Evolutionary conservation across 2,797 vertebrate genomes (phyloP), one percentile per base, ranked within the genome.

Genomic region (Salmo trutta): DNA sequence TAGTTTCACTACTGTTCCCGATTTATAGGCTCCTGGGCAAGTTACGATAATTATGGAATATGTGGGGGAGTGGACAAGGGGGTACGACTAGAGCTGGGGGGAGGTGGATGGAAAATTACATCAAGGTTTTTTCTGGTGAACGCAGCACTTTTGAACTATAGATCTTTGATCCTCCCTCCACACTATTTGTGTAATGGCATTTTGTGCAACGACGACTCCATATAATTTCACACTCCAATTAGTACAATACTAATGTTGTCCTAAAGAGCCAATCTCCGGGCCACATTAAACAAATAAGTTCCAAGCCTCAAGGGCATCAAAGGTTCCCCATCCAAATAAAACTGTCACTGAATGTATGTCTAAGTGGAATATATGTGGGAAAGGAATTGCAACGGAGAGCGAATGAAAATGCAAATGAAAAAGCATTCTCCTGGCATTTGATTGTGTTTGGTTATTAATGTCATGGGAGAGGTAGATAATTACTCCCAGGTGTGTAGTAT

Each of bases 221-320:
- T 78, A 75, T 89, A 82, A 92, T 91, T 92, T 92, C 91, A 92
- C 87, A 88, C 85, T 87, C 86, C 87, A 93, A 92, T 92, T 92
- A 91, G 86, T 89, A 89, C 88, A 93, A 90, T 84, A 85, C 81
- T 75, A 72, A 81, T 79, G 75, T 75, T 77, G 71, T 85, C 78
- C 77, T 75, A 70, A 80, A 75, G 76, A 56, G 67, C 19, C n/a
- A 17, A n/a, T 73, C 69, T 83, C 14, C 69, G 73, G 71, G 21
- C 73, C 24, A 24, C 75, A 47, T 69, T 75, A 80, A 88, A 83
- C 81, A 84, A 88, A 88, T 81, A 81, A 2, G 77, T 80, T 84
- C 84, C 77, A 53, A 77, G 2, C 84, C 75, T 36, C 17, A 70
- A 81, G 79, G 82, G 41, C 56, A 68, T 36, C 17, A 17, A 31